Percentiles rank a stretch among this genome's conserved stretches.
Conservation (phyloP, 2,113 vertebrate genomes). For the Pelmatolapia mariae region DNA sequence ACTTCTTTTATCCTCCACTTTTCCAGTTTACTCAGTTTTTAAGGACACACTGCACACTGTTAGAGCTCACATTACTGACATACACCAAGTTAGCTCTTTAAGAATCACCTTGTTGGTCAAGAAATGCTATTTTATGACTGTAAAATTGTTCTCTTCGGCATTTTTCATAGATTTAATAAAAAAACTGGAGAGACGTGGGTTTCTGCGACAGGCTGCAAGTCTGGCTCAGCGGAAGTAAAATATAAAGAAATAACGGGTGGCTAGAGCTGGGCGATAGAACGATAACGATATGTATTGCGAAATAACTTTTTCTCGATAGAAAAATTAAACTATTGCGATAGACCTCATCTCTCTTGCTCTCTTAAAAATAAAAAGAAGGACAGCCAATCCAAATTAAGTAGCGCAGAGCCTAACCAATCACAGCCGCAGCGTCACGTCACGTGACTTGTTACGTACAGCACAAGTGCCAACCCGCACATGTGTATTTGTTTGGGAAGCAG, state of each 20-base stretch:
- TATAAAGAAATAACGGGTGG: neutral
- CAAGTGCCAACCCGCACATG: no score
- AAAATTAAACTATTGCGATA: no score
- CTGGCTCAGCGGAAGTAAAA: neutral
- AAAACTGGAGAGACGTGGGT: neutral
- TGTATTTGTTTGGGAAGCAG: no score
- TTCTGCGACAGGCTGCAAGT: neutral
- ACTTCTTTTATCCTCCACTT: neutral
- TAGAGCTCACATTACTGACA: neutral
- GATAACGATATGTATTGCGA: no score
- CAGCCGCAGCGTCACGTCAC: no score
- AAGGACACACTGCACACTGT: rapidly evolving
- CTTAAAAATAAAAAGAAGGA: no score
- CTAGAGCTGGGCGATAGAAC: no score
- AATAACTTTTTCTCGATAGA: no score
- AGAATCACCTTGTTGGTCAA: neutral
- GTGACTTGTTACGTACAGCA: no score
- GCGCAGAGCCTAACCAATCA: no score
- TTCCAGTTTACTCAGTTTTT: neutral
- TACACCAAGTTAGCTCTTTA: neutral
- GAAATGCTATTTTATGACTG: neutral
- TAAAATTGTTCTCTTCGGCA: neutral
- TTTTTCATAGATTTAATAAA: neutral
- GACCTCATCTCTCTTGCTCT: no score
- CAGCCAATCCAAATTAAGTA: no score